These are phyloP conservation scores for Emydoidea blandingii DNA, from an alignment of 2,797 vertebrate genomes.

Conservation along the genomic window DNA sequence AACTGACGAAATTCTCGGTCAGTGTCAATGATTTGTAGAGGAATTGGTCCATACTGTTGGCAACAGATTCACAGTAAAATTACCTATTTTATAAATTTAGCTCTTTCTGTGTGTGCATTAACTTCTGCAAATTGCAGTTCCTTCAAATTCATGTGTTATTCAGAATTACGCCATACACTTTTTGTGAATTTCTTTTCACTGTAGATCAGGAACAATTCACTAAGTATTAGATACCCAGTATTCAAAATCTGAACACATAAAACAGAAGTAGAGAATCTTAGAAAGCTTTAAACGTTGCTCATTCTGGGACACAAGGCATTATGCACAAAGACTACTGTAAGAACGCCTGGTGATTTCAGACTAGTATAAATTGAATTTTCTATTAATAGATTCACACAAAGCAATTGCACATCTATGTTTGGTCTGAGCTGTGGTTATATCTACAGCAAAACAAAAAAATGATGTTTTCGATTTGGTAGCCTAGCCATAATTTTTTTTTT, in stretches of 20 bases:
- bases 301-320: neutral
- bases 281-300: neutral
- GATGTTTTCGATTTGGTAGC: too few species aligned
- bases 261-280: neutral
- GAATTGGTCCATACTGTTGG: neutral
- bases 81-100: neutral
- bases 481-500: too few species aligned
- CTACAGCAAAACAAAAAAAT: neutral
- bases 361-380: neutral
- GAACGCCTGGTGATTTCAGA: neutral
- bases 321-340: neutral
- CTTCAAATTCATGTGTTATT: neutral
- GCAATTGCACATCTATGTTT: neutral
- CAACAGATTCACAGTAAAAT: neutral
- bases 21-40: neutral
- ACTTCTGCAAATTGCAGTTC: neutral
- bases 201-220: neutral
- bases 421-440: neutral
- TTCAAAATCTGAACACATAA: neutral
- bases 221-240: neutral
- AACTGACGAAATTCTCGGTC: neutral
- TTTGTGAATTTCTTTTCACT: neutral
- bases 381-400: neutral
- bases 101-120: neutral
- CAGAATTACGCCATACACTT: neutral